Conservation (phyloP, 2,888 invertebrate genomes). For the Thera britannica region DNA sequence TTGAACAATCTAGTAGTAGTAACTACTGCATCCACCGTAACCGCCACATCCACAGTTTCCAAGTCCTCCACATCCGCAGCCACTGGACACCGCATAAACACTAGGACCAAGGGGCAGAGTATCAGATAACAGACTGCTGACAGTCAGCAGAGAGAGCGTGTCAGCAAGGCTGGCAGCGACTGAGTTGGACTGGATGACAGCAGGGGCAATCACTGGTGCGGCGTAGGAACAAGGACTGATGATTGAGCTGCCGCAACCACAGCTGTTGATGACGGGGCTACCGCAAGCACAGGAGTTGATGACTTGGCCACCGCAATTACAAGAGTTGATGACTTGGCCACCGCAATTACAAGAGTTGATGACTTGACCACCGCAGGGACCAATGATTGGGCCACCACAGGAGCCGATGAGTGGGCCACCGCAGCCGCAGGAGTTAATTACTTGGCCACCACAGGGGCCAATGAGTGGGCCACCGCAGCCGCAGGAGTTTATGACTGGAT, state of each 20-base stretch:
- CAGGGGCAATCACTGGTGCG: slow-evolving; percentile 1
- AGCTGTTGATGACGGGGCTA: slow-evolving; percentile 3
- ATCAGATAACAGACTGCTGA: slow-evolving; percentile 66
- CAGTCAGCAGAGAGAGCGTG: slow-evolving; percentile 69
- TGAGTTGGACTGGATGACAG: slow-evolving; percentile 40
- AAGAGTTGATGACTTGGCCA: slow-evolving; percentile 1
- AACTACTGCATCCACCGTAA: slow-evolving; percentile 10
- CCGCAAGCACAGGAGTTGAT: not conserved
- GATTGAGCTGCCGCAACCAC: slow-evolving; percentile 3
- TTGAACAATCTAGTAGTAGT: not conserved
- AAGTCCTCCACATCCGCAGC: slow-evolving; percentile 5
- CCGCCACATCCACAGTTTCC: slow-evolving; percentile 15
- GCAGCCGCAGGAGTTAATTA: not conserved
- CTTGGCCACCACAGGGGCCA: not conserved
- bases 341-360: not conserved
- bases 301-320: not conserved
- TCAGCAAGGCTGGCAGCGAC: slow-evolving; percentile 68
- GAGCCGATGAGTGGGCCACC: not conserved
- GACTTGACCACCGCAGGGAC: slow-evolving; percentile 3
- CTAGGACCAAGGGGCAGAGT: slow-evolving; percentile 58
- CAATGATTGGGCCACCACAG: slow-evolving; percentile 8
- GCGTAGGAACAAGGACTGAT: slow-evolving; percentile 3
- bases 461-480: slow-evolving; percentile 3
- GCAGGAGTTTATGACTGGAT: slow-evolving; percentile 2
- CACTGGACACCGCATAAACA: slow-evolving; percentile 31